Base-by-base conservation (phyloP, 2,797 vertebrate genomes). In the Babyrousa celebensis region DNA sequence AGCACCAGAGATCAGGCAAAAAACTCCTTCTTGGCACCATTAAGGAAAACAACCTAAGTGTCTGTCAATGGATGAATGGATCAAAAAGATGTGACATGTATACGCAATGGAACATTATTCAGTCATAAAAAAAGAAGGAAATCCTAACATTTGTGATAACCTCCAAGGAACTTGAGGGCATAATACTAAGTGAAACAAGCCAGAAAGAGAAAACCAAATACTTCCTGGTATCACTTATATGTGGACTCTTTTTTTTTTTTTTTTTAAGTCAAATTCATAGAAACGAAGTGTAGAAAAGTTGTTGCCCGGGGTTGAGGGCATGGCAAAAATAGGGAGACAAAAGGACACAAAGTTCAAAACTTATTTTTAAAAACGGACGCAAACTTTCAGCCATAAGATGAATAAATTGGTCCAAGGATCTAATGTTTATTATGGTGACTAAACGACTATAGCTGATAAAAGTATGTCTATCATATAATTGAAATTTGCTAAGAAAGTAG, bases 121-220 rank as follows among this genome's bases (percentile, higher is more conserved):
- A 60, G 68, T 40, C 36, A 43, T 82, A 12, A 43, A 92, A 72
- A 65, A 65, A 63, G 60, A 54, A 78, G 62, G n/a, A 92, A 72
- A 89, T 78, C 21, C 23, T 56, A 11, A 32, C 43, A 54, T 89
- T 54, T 89, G 58, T 92, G 90, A 92, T 60, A 14, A 65, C 25
- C n/a, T 14, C 43, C 58, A 70, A 40, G 40, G 18, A 94, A 23
- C 18, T 25, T 77, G 23, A 89, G 52, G 70, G 40, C 62, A 68
- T 68, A 52, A 70, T n/a, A 62, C 40, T 83, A 75, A 94, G 71
- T 89, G 79, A 89, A 62, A 84, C 40, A 89, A 94, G n/a, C n/a
- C 71, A 94, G 29, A 84, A 23, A 94, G 40, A 89, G n/a, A 68
- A 94, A 85, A 75, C 52, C 5, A 85, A 94, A 90, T 27, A 54